Evolutionary conservation across 2,797 vertebrate species (phyloP).

Genomic region (Gallinago stenura): DNA sequence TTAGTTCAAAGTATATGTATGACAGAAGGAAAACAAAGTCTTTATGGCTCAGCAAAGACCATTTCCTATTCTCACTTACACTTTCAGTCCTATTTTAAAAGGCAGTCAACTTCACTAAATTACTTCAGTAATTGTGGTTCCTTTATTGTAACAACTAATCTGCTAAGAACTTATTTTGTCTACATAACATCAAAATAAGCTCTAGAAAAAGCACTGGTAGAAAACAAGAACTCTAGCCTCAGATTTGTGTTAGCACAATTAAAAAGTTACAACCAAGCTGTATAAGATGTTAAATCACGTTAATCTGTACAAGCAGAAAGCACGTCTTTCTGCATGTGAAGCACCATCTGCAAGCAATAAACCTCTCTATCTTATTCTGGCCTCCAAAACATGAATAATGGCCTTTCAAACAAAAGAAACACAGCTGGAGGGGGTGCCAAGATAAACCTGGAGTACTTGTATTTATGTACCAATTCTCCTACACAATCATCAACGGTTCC

Average conservation of each 20-base stretch:
- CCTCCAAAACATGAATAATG: neutral
- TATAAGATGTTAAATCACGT: accelerated
- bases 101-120: neutral
- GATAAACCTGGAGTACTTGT: constrained; percentile 19
- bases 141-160: neutral
- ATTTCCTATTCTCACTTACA: neutral
- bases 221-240: neutral
- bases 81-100: neutral
- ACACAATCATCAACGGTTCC: neutral
- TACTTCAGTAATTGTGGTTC: neutral
- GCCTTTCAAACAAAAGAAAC: neutral
- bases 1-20: accelerated
- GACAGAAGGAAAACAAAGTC: neutral
- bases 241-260: neutral
- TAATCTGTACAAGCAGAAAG: neutral
- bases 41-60: neutral
- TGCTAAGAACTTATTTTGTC: neutral
- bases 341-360: constrained; percentile 29
- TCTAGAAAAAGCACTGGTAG: neutral
- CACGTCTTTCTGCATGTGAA: neutral
- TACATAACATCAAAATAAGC: neutral
- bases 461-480: neutral
- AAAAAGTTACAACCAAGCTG: neutral
- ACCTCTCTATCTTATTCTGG: neutral
- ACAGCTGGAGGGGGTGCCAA: neutral